These are phyloP conservation scores for Cylindroiulus punctatus DNA, from an alignment of 2,888 invertebrate species.

Conservation along the genomic window DNA sequence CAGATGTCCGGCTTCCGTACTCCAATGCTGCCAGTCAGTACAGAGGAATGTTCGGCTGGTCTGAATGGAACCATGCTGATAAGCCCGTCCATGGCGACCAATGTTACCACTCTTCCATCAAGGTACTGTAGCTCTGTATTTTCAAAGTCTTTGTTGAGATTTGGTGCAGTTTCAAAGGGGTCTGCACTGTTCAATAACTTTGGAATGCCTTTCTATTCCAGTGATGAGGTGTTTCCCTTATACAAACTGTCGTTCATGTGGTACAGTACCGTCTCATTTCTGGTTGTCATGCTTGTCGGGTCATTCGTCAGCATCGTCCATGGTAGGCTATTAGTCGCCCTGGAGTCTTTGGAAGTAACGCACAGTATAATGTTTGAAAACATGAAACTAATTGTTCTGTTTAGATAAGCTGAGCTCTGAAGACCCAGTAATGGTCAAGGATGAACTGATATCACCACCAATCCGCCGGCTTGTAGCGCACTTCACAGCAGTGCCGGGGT, in stretches of 20 bases:
- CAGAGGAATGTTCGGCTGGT: constrained; percentile 58
- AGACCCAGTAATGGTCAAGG: constrained; percentile 14
- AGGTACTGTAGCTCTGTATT: too few species aligned
- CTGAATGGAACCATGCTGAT: not conserved
- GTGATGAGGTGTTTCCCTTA: constrained; percentile 73
- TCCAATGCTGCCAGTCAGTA: not conserved
- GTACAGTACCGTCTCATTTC: constrained; percentile 79
- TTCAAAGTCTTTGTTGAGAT: too few species aligned
- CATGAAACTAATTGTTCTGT: not conserved
- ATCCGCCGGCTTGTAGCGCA: not conserved
- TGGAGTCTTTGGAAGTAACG: too few species aligned
- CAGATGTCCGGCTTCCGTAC: not conserved
- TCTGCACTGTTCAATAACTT: not conserved
- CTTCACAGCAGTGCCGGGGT: not conserved
- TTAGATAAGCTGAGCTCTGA: not conserved
- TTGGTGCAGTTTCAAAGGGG: not conserved
- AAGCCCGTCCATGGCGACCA: not conserved
- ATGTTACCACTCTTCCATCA: not conserved
- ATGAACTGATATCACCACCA: constrained; percentile 43
- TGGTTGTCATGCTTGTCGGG: constrained; percentile 76
- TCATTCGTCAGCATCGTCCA: constrained; percentile 73
- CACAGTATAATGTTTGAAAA: not conserved
- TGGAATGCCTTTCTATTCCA: not conserved
- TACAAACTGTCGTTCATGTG: constrained; percentile 84
- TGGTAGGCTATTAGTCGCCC: constrained; percentile 62